Conservation (phyloP, 2,797 vertebrate genomes). For the Lacerta viridis region DNA sequence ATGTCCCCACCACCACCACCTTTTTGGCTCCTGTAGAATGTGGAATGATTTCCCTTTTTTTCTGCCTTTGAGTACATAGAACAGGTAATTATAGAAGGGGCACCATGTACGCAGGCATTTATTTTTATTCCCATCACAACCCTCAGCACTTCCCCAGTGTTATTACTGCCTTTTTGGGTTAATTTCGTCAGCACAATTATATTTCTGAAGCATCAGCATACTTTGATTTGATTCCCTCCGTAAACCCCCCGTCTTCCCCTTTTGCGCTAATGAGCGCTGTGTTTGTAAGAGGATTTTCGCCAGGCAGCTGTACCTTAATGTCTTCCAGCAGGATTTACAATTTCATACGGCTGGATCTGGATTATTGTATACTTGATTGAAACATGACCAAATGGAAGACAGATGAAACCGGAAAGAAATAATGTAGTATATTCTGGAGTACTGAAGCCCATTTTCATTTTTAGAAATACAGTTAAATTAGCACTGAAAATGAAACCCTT, state of each 20-base stretch:
- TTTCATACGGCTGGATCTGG: conserved; percentile 59
- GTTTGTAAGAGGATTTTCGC: conserved; percentile 73
- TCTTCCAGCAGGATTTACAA: conserved; percentile 69
- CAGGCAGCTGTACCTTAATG: conserved; percentile 72
- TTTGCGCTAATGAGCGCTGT: conserved; percentile 60
- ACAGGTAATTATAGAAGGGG: background rate
- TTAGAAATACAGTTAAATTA: conserved; percentile 26
- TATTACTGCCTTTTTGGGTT: conserved; percentile 19
- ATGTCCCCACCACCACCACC: background rate
- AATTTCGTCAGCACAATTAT: conserved; percentile 54
- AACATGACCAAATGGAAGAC: conserved; percentile 30
- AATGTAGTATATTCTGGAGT: background rate
- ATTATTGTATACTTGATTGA: conserved; percentile 58
- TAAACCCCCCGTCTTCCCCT: conserved; percentile 39
- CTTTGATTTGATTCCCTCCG: conserved; percentile 57
- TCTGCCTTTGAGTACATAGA: conserved; percentile 20
- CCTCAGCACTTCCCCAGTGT: background rate
- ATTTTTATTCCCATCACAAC: conserved; percentile 24
- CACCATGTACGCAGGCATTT: background rate
- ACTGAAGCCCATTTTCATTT: background rate
- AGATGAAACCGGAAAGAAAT: conserved; percentile 33
- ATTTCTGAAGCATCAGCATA: conserved; percentile 53
- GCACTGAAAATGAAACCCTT: background rate
- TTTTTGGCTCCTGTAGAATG: background rate
- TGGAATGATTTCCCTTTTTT: conserved; percentile 24